phyloP scores from a whole-genome alignment of 2,797 vertebrate species.

The Myotis myotis region DNA sequence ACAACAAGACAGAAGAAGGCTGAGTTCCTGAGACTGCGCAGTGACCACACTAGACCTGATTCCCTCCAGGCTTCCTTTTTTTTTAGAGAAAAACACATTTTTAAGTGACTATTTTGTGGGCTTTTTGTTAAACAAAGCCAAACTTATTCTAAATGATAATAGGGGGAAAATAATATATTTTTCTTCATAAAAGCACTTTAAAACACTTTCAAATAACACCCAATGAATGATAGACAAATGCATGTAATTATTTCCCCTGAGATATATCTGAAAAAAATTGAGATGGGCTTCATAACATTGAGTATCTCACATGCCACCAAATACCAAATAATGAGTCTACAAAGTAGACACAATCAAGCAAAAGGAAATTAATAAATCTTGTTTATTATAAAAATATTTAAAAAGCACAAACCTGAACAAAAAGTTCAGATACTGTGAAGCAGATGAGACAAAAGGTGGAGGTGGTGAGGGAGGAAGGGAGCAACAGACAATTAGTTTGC shows the following conservation, averaged over 20 bases:
- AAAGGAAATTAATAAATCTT: not conserved
- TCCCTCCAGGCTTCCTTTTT: not conserved
- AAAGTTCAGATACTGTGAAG: not conserved
- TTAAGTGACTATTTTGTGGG: not conserved
- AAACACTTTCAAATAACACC: not conserved
- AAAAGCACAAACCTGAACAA: not conserved
- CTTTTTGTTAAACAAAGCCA: conserved; percentile 2
- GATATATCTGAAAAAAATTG: not conserved
- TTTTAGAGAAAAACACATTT: not conserved
- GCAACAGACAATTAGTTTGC: not conserved
- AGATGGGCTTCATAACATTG: not conserved
- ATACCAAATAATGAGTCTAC: not conserved
- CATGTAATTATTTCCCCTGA: not conserved
- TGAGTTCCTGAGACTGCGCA: not conserved
- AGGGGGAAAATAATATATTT: not conserved
- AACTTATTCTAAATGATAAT: conserved; percentile 3
- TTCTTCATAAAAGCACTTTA: not conserved
- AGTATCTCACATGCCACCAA: not conserved
- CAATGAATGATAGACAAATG: not conserved
- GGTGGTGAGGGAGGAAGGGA: not conserved
- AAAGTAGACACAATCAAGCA: not conserved
- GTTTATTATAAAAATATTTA: not conserved
- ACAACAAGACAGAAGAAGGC: not conserved
- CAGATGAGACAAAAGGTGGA: not conserved
- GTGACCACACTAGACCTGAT: not conserved